Percentiles rank a stretch among this genome's conserved stretches.
Conservation (phyloP, 1,140 invertebrate genomes). For the Telenomus remus region DNA sequence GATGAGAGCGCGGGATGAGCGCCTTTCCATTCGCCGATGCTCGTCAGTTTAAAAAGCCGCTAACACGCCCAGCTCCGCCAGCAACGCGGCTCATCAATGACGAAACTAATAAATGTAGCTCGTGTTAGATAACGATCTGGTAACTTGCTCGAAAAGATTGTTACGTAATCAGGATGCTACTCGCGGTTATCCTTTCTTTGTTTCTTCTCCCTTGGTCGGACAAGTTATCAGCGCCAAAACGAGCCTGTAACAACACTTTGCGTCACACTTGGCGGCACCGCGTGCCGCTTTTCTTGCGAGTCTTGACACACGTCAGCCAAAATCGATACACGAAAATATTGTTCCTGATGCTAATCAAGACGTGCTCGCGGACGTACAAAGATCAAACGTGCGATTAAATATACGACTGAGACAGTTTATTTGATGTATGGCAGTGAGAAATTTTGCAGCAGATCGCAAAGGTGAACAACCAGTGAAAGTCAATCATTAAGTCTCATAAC, state of each 20-base stretch:
- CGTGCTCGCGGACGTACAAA: background rate
- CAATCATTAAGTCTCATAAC: constrained; percentile 42
- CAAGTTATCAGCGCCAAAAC: constrained; percentile 39
- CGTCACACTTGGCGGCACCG: constrained; percentile 13
- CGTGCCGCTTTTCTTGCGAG: constrained; percentile 10
- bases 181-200: constrained; percentile 58
- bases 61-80: constrained; percentile 40
- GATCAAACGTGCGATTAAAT: background rate
- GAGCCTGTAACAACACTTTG: constrained; percentile 31
- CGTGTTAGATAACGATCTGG: constrained; percentile 53
- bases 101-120: constrained; percentile 59
- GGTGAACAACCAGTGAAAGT: constrained; percentile 56
- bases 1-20: constrained; percentile 9
- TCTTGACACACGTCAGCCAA: background rate
- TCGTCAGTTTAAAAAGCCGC: constrained; percentile 25
- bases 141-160: constrained; percentile 39
- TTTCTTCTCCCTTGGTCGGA: constrained; percentile 46
- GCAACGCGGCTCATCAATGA: constrained; percentile 40
- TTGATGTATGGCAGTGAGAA: constrained; percentile 39
- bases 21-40: constrained; percentile 39
- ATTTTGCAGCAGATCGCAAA: constrained; percentile 35
- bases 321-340: too few relatives aligned
- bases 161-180: constrained; percentile 55
- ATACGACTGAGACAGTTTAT: constrained; percentile 48
- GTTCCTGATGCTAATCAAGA: background rate